A percentile compares a stretch with the other conserved stretches of the same genome.
Evolutionary conservation across 2,888 invertebrate species (phyloP).

Genomic region (Phalera bucephala): DNA sequence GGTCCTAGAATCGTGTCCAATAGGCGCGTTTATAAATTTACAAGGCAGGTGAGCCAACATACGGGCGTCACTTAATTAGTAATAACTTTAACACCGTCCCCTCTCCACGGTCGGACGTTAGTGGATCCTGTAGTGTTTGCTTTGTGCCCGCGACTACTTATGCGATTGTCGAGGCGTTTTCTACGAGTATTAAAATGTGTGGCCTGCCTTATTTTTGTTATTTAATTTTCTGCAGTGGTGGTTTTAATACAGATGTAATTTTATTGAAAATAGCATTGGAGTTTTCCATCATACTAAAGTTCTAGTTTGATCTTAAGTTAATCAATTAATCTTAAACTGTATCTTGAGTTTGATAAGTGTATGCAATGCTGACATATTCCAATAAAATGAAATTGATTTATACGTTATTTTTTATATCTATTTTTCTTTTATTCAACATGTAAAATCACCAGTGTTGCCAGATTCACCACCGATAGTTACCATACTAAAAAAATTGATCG

Average conservation of each 20-base stretch:
- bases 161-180: constrained; percentile 24
- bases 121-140: constrained; percentile 33
- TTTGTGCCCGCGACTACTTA: constrained; percentile 25
- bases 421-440: constrained; percentile 4
- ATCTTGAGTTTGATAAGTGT: no score
- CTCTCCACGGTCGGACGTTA: constrained; percentile 38
- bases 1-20: no score
- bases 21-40: no score
- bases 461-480: constrained; percentile 37
- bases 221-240: background rate
- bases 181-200: constrained; percentile 7
- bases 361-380: no score
- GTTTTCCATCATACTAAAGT: no score
- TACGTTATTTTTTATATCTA: background rate
- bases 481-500: constrained; percentile 28
- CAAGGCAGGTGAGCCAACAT: no score
- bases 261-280: no score
- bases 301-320: no score
- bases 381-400: background rate
- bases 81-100: constrained; percentile 40
- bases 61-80: constrained; percentile 27
- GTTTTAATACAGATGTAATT: no score
- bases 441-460: constrained; percentile 23
- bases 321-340: no score
- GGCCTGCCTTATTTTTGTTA: background rate